A percentile compares a stretch with the other conserved stretches of the same genome.
Conservation (phyloP, 2,888 invertebrate species). For the Chymomyza caudatula region DNA sequence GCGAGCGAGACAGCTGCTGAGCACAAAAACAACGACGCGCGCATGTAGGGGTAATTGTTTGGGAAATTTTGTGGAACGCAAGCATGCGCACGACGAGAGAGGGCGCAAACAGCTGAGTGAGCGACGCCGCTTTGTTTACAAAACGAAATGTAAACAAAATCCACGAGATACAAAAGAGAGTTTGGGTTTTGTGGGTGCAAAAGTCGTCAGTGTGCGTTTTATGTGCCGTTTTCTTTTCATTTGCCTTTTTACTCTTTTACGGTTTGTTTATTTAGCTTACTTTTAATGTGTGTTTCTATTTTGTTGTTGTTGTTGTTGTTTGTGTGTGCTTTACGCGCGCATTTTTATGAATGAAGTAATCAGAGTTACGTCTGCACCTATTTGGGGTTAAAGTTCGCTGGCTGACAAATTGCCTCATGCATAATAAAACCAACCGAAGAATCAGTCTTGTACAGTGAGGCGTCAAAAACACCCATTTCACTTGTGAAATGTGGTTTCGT, state of each 20-base stretch:
- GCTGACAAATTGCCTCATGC: conserved; percentile 26
- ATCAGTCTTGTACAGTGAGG: not conserved
- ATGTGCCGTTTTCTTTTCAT: conserved; percentile 15
- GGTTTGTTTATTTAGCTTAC: conserved; percentile 67
- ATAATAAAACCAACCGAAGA: conserved; percentile 51
- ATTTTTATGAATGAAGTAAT: conserved; percentile 56
- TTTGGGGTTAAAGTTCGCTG: conserved; percentile 53
- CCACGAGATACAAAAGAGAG: not conserved
- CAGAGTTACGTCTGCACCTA: conserved; percentile 4
- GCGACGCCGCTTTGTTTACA: conserved; percentile 38
- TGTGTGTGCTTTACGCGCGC: conserved; percentile 43
- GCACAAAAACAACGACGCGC: conserved; percentile 45
- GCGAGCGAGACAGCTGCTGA: conserved; percentile 43
- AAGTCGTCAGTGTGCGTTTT: conserved; percentile 1
- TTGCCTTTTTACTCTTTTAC: conserved; percentile 28
- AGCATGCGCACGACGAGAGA: conserved; percentile 49
- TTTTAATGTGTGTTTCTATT: conserved; percentile 40
- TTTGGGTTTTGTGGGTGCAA: not conserved
- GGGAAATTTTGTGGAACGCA: conserved; percentile 64
- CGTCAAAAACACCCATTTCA: no score
- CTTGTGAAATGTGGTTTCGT: no score
- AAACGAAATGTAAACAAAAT: conserved; percentile 16
- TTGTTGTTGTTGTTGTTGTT: no score
- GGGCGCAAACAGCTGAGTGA: conserved; percentile 17
- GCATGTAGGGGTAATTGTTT: conserved; percentile 72